phyloP scores from a whole-genome alignment of 2,888 invertebrate genomes.

The Polietes domitor region DNA sequence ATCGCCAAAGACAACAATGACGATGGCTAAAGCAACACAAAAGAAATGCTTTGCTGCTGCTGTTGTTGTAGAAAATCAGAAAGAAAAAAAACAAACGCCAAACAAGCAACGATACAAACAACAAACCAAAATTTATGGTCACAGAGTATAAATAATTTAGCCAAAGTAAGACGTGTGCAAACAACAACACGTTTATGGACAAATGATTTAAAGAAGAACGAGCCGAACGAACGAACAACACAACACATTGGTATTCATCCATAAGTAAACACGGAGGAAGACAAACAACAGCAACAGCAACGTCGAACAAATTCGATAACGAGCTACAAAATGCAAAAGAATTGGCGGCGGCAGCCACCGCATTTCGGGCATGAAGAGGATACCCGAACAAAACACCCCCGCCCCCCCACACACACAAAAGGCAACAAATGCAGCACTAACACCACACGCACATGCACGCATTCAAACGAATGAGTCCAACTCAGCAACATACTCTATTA shows the following conservation, averaged over 20 bases:
- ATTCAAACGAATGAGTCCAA: too few relatives aligned
- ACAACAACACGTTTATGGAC: conserved; percentile 32
- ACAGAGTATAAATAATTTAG: conserved; percentile 65
- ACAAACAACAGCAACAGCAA: neutral
- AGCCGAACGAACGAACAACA: conserved; percentile 21
- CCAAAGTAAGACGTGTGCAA: conserved; percentile 62
- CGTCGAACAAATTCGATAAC: neutral
- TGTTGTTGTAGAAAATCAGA: conserved; percentile 17
- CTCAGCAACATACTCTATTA: too few relatives aligned
- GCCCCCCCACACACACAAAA: neutral
- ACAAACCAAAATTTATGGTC: conserved; percentile 60
- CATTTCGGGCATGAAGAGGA: neutral
- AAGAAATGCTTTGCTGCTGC: too few relatives aligned
- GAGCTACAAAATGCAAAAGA: neutral
- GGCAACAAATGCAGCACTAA: neutral
- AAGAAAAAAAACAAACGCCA: too few relatives aligned
- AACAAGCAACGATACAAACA: conserved; percentile 7
- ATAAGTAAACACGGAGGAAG: neutral
- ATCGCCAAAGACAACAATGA: neutral
- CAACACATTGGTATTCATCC: neutral
- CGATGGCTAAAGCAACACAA: neutral
- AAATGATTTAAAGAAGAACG: conserved; percentile 43
- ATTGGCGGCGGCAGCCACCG: neutral
- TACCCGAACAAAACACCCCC: neutral
- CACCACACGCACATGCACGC: neutral